These are phyloP conservation scores for Lysandra bellargus DNA, from an alignment of 2,888 invertebrate species.

Conservation along the genomic window DNA sequence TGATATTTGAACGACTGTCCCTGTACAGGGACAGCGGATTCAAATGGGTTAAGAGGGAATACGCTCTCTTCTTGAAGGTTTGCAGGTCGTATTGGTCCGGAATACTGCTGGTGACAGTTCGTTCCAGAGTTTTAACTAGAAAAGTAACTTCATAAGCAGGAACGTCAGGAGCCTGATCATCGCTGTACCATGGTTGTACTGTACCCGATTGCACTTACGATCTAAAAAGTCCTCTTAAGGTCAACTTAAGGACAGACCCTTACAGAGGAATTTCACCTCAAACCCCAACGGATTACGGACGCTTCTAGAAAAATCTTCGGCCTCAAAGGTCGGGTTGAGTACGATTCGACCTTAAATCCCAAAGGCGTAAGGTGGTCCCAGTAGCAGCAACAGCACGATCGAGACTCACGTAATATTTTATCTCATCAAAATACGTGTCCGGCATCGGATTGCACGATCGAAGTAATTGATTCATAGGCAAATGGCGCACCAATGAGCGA, in stretches of 20 bases:
- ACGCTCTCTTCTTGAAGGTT: too few species aligned
- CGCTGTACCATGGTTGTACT: too few species aligned
- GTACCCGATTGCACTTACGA: neutral
- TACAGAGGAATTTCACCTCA: neutral
- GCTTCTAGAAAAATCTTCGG: neutral
- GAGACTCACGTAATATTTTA: constrained; percentile 5
- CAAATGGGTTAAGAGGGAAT: too few species aligned
- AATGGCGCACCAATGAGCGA: too few species aligned
- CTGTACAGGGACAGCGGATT: too few species aligned
- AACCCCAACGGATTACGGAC: neutral
- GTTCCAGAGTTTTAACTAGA: too few species aligned
- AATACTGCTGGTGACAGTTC: too few species aligned
- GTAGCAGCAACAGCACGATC: neutral
- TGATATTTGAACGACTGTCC: too few species aligned
- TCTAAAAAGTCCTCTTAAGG: neutral
- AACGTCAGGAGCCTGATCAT: too few species aligned
- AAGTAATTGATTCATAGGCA: too few species aligned
- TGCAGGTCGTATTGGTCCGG: too few species aligned
- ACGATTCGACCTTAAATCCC: neutral
- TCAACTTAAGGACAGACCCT: neutral
- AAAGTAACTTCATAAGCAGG: too few species aligned
- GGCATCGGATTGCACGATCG: neutral
- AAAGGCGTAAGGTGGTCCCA: neutral
- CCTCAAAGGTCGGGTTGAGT: neutral
- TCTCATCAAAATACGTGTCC: constrained; percentile 13